Evolutionary conservation across 2,888 invertebrate species (phyloP).

Genomic region (Julus scandinavius): DNA sequence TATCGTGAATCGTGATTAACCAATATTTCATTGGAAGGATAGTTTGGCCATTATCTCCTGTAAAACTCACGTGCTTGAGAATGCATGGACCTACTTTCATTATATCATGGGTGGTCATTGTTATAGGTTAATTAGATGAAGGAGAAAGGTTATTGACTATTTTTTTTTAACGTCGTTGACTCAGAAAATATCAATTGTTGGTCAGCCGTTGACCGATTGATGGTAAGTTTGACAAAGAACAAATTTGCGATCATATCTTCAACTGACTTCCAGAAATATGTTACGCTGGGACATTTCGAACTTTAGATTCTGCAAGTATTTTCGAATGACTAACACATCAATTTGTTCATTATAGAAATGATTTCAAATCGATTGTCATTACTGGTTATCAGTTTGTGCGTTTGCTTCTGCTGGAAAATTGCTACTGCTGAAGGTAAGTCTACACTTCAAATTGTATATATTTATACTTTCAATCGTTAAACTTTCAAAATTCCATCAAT

Average conservation of each 20-base stretch:
- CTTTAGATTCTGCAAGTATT: neutral
- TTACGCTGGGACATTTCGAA: neutral
- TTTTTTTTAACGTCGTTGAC: neutral
- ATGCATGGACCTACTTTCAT: neutral
- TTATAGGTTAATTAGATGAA: neutral
- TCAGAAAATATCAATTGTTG: neutral
- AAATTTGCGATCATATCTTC: neutral
- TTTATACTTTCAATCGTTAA: too few relatives aligned
- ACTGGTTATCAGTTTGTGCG: neutral
- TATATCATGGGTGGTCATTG: neutral
- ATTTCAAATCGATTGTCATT: neutral
- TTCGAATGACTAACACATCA: neutral
- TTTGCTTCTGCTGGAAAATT: neutral
- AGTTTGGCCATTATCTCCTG: neutral
- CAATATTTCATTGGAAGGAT: neutral
- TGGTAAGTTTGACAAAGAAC: neutral
- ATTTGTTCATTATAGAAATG: constrained; percentile 7
- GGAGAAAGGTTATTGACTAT: constrained; percentile 20
- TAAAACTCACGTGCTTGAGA: neutral
- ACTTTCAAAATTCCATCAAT: too few relatives aligned
- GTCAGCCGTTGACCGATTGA: neutral
- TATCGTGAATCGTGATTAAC: neutral
- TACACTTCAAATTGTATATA: neutral
- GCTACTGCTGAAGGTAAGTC: neutral
- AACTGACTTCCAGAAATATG: neutral